Percentiles rank a stretch among this genome's conserved stretches.
These are phyloP conservation scores for Danio tinwini DNA, from an alignment of 2,797 vertebrate species.

Conservation along the genomic window DNA sequence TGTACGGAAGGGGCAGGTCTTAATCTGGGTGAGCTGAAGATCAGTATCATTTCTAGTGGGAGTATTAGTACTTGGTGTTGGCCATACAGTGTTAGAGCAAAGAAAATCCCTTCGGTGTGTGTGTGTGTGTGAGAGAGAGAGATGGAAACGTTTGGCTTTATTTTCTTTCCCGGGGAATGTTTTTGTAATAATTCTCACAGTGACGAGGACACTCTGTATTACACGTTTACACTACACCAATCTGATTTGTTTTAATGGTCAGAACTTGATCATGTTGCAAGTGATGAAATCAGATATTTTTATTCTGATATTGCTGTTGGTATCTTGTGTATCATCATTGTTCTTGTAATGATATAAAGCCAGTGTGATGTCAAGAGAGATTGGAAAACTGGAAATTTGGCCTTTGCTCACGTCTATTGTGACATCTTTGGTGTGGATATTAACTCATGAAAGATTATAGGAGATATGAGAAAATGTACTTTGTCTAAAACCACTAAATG, in stretches of 20 bases:
- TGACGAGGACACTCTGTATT: slow-evolving; percentile 19
- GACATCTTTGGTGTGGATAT: not conserved
- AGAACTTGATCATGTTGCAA: not conserved
- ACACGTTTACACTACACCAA: slow-evolving; percentile 4
- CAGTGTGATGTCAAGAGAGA: not conserved
- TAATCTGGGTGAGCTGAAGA: slow-evolving; percentile 60
- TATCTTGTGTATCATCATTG: not conserved
- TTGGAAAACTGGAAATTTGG: not conserved
- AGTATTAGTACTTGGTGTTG: slow-evolving; percentile 53
- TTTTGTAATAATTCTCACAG: not conserved
- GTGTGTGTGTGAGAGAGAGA: not conserved
- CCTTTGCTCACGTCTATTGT: not conserved
- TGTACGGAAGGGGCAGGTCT: slow-evolving; percentile 61
- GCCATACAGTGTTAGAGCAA: slow-evolving; percentile 42
- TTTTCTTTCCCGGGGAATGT: slow-evolving; percentile 6
- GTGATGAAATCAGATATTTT: not conserved
- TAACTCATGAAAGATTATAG: not conserved
- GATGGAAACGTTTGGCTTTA: slow-evolving; percentile 1
- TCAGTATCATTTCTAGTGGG: slow-evolving; percentile 53
- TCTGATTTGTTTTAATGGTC: not conserved
- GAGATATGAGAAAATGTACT: not conserved
- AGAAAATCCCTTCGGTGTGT: slow-evolving; percentile 44
- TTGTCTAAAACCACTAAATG: not conserved
- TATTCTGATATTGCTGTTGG: not conserved
- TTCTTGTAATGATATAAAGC: not conserved